Evolutionary conservation across 2,888 invertebrate genomes (phyloP).

Genomic region (Melipona beecheii): DNA sequence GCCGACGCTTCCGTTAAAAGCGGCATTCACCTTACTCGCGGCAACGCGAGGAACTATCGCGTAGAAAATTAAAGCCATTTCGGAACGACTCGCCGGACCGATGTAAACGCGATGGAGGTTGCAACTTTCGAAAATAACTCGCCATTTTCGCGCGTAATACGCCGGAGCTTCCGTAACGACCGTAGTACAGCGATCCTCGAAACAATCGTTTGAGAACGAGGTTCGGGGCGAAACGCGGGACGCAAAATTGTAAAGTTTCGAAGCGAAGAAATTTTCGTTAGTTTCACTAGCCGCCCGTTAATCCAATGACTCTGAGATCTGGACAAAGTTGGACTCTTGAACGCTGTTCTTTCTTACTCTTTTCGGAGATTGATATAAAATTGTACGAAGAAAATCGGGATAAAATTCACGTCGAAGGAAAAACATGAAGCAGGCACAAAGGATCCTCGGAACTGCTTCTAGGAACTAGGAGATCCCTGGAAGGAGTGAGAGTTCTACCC

Average conservation of each 20-base stretch:
- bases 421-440: no score
- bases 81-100: neutral
- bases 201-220: neutral
- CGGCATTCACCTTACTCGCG: neutral
- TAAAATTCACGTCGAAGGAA: no score
- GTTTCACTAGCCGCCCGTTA: no score
- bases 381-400: no score
- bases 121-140: constrained; percentile 10
- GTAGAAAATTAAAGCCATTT: constrained; percentile 2
- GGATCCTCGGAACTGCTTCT: no score
- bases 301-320: no score
- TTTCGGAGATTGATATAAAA: no score
- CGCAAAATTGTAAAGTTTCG: neutral
- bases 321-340: neutral
- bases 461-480: no score
- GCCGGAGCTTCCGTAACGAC: neutral
- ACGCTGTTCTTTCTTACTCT: no score
- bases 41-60: neutral
- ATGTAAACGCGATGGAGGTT: neutral
- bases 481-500: no score
- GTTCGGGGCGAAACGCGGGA: neutral
- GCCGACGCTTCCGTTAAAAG: neutral
- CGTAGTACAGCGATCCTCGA: neutral
- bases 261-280: no score
- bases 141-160: constrained; percentile 7